Evolutionary conservation across 2,888 invertebrate species (phyloP), one percentile per base, ranked within the genome.

Genomic region (Himalopsyche japonica): DNA sequence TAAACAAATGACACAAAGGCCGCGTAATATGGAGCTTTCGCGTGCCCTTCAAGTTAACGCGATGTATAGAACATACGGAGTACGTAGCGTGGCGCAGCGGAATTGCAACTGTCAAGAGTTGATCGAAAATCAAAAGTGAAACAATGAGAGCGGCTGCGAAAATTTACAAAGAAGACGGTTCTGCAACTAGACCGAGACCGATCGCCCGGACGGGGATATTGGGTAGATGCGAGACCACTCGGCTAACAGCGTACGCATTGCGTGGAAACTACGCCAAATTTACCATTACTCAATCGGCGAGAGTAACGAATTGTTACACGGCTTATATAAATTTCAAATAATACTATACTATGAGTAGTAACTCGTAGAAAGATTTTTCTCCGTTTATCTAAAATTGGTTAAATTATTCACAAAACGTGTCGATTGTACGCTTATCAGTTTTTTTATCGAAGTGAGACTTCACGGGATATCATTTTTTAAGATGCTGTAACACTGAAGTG

Each of bases 111-210:
- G 86, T 83, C 81, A 79, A 82, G 86, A 77, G 76, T 24, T 70
- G 78, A 83, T 82, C 85, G 80, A 85, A 85, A 86, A 86, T 82
- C 84, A 86, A 86, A 86, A 86, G 86, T 86, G 86, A 86, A 86
- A 86, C 84, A 86, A 81, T 81, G 79, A 34, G 80, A 77, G 34
- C 32, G 79, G 81, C 80, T 30, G 43, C 49, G 47, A 48, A 79
- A 77, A 82, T 84, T 82, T 49, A 70, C 81, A 81, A 82, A 80
- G 82, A 47, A 48, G 81, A 57, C 78, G 76, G 64, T 34, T 37
- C 77, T 82, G 84, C 82, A 85, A 86, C 80, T 80, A 86, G 86
- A 86, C 86, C 86, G 86, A 84, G 85, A 86, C 86, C 82, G 82
- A 76, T 79, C 32, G 78, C 78, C 78, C 37, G 47, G 47, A 34